Evolutionary conservation across 2,113 vertebrate species (phyloP).

Genomic region (Empidonax alnorum): DNA sequence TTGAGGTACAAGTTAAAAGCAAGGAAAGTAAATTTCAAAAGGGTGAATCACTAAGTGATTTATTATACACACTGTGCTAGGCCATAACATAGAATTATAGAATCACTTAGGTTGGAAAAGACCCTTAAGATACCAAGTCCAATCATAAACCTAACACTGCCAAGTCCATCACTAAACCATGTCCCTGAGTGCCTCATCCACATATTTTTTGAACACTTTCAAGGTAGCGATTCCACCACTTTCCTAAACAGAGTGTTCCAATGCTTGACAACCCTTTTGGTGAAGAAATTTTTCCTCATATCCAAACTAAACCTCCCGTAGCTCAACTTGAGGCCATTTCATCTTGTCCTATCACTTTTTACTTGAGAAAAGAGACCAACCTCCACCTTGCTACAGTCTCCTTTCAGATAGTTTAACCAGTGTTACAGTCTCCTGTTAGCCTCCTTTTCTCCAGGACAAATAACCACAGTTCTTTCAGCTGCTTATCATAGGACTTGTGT

Average conservation of each 20-base stretch:
- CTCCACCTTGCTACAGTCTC: background rate
- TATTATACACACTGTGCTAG: background rate
- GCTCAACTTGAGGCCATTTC: background rate
- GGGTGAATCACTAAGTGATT: background rate
- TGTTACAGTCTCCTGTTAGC: background rate
- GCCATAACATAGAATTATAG: background rate
- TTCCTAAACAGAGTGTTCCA: background rate
- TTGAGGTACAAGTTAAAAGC: background rate
- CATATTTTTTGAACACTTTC: background rate
- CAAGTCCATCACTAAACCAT: background rate
- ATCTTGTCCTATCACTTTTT: background rate
- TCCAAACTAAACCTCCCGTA: background rate
- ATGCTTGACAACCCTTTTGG: background rate
- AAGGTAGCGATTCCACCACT: background rate
- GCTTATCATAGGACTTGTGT: background rate
- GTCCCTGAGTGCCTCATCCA: background rate
- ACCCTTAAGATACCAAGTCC: background rate
- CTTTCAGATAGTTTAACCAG: background rate
- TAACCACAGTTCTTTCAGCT: background rate
- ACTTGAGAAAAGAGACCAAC: background rate
- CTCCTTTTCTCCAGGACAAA: background rate
- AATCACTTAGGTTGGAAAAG: background rate
- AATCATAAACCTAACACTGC: background rate
- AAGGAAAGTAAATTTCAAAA: background rate
- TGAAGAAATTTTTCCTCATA: background rate